Evolutionary conservation across 2,888 invertebrate genomes (phyloP), one percentile per base, ranked within the genome.

Genomic region (Phyllotreta striolata): DNA sequence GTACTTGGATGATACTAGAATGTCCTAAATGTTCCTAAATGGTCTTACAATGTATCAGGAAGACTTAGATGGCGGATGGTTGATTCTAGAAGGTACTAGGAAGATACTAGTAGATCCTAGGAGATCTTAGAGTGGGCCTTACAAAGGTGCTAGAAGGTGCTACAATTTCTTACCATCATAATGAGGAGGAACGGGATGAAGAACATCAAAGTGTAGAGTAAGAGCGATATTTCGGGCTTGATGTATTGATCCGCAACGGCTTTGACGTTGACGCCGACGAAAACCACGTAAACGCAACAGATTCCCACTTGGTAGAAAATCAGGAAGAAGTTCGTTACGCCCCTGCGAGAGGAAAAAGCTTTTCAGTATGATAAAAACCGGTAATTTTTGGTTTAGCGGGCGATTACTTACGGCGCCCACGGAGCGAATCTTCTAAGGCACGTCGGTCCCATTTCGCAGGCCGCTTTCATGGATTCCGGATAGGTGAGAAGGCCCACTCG

Each of bases 231-330:
- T 13, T 66, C 47, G 10, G 69, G 56, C 8, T 47, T 47, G 4
- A 74, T 72, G 66, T 79, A 79, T 59, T 73, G 69, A 63, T 80
- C 78, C 5, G 72, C 74, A 1, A 81, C 80, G 14, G 75, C 75
- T 71, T 81, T 77, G 1, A 80, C 55, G 66, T 82, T 82, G 7
- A 75, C 76, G 2, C 79, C 81, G 1, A 81, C 80, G 72, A 78
- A 80, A 3, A 80, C 77, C 66, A 91, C 86, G 82, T 94, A 95
- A 13, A 95, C 92, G 77, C 92, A 91, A 80, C 95, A 95, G 73
- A 95, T 91, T 61, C 95, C 95, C 66, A 95, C 83, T 82, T 96
- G 95, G 79, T 95, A 95, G 39, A 91, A 84, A 72, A 93, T 87
- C 68, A 91, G 84, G 80, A 91, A 91, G 52, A 86, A 81, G 78